Base-by-base conservation (phyloP, 2,888 invertebrate genomes). In the Junonia oenone region DNA sequence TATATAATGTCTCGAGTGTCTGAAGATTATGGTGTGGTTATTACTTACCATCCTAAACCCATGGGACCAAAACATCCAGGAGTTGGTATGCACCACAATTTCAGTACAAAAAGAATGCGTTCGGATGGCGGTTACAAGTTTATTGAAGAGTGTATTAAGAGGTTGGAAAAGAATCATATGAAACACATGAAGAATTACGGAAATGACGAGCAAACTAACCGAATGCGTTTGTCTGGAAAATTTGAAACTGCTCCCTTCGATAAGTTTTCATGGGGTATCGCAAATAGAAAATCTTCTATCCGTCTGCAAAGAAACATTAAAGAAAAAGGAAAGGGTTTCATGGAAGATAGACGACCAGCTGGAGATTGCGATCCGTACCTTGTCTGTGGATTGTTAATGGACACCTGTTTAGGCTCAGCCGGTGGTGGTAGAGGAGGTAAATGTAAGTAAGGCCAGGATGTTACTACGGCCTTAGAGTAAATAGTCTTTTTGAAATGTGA, bases 221-320 rank as follows among this genome's bases (percentile, higher is more conserved):
- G 95, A 75, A 93, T 98, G 75, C 94, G 99, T 64, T 91, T 99
- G 27, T 98, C 97, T 6, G 99, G 99, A 50, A 93, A 92, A 73
- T 98, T 97, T 82, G 99, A 99, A 89, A 99, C 99, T 0, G 96
- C 98, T 46, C 96, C 95, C 17, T 98, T 98, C 73, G 95, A 97
- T 68, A 96, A 98, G 77, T 99, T 99, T 82, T 93, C 94, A 56
- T 92, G 93, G 76, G 97, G 96, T 43, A 95, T 98, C 6, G 98
- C 98, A 49, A 97, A 97, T 82, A 94, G 98, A 67, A 97, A 96
- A 53, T 95, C 95, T 66, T 97, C 97, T 71, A 95, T 99, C 78
- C 95, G 99, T 59, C 96, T 99, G 69, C 98, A 98, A 27, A 92
- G 97, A 48, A 93, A 94, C 55, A 96, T 97, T 49, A 96, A 96